A percentile compares a stretch with the other conserved stretches of the same genome.
phyloP scores from a whole-genome alignment of 2,797 vertebrate genomes.

The Hoplostethus mediterraneus region DNA sequence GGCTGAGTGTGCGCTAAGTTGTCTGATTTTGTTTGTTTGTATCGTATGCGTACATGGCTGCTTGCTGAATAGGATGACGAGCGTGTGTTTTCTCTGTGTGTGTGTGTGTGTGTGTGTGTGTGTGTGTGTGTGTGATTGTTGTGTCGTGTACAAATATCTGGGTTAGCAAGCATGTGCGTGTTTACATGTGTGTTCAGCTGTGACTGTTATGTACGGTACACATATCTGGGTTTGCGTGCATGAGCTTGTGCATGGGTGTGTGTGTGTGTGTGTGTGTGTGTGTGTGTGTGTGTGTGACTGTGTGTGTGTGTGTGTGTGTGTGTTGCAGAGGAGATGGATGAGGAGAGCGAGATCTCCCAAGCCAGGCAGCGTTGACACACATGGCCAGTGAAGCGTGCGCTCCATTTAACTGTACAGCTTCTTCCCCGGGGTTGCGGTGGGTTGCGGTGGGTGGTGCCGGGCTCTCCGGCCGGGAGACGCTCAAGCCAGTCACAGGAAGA shows the following conservation, averaged over 20 bases:
- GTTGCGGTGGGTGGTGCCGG: slow-evolving; percentile 50
- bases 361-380: slow-evolving; percentile 70
- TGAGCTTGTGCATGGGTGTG: neutral
- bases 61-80: slow-evolving; percentile 24
- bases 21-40: slow-evolving; percentile 45
- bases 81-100: slow-evolving; percentile 31
- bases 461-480: slow-evolving; percentile 35
- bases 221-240: slow-evolving; percentile 56
- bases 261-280: slow-evolving; percentile 26
- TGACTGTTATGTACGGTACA: slow-evolving; percentile 39
- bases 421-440: slow-evolving; percentile 55
- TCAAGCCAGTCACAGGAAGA: slow-evolving; percentile 41
- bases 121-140: neutral
- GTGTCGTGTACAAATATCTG: slow-evolving; percentile 12
- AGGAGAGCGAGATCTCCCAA: slow-evolving; percentile 61
- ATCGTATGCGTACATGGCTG: slow-evolving; percentile 30
- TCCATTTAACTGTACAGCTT: slow-evolving; percentile 76
- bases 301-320: slow-evolving; percentile 54
- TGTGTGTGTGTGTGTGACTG: slow-evolving; percentile 51
- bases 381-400: slow-evolving; percentile 76
- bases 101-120: slow-evolving; percentile 7
- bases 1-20: slow-evolving; percentile 19
- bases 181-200: slow-evolving; percentile 26
- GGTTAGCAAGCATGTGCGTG: slow-evolving; percentile 24
- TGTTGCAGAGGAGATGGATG: slow-evolving; percentile 49